Conservation (phyloP, 2,888 invertebrate genomes). For the Ennomos erosarius region DNA sequence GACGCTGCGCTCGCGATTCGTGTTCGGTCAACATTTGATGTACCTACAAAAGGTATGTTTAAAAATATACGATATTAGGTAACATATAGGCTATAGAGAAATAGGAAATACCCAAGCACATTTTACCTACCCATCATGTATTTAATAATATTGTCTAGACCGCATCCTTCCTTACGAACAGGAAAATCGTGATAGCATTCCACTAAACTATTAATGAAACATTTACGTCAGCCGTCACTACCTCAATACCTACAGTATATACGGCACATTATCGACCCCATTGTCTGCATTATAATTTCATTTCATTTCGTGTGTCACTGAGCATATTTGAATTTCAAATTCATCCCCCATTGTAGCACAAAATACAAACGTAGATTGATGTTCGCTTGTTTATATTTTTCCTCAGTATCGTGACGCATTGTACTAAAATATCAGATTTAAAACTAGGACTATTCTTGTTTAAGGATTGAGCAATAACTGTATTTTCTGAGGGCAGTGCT, state of each 20-base stretch:
- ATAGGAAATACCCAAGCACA: not conserved
- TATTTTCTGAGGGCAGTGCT: too few species aligned
- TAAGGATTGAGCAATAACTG: too few species aligned
- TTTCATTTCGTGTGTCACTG: slow-evolving; percentile 71
- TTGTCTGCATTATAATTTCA: slow-evolving; percentile 59
- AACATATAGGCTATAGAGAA: too few species aligned
- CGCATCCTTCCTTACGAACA: slow-evolving; percentile 34
- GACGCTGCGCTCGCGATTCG: too few species aligned
- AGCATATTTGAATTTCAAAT: slow-evolving; percentile 74
- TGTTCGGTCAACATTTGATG: too few species aligned
- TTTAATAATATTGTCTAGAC: too few species aligned
- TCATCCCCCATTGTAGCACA: slow-evolving; percentile 57
- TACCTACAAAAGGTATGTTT: too few species aligned
- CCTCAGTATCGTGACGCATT: slow-evolving; percentile 25
- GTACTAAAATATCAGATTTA: too few species aligned
- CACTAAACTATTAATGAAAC: slow-evolving; percentile 36
- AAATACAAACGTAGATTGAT: slow-evolving; percentile 53
- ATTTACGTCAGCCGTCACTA: slow-evolving; percentile 40
- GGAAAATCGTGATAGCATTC: slow-evolving; percentile 45
- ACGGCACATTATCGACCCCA: slow-evolving; percentile 37
- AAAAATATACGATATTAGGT: too few species aligned
- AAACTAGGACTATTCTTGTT: too few species aligned
- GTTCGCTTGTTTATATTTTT: slow-evolving; percentile 31
- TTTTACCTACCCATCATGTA: too few species aligned
- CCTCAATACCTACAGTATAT: slow-evolving; percentile 24